A percentile compares a stretch with the other conserved stretches of the same genome.
These are phyloP conservation scores for Thaleichthys pacificus DNA, from an alignment of 2,797 vertebrate species.

Conservation along the genomic window DNA sequence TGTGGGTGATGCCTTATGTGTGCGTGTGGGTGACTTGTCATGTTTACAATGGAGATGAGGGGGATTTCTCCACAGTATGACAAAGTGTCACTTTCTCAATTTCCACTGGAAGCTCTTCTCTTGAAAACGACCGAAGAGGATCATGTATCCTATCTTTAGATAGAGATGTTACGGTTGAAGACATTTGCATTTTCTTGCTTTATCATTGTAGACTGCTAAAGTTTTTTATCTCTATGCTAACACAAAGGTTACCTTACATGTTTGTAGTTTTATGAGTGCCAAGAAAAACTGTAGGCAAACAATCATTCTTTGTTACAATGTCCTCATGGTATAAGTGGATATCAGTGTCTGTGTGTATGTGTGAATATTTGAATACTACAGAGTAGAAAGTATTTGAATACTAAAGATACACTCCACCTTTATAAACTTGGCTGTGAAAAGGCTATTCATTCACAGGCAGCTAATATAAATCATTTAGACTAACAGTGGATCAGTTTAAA, in stretches of 20 bases:
- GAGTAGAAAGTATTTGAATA: constrained; percentile 3
- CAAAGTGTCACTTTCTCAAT: background rate
- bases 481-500: background rate
- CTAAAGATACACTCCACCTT: constrained; percentile 24
- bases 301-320: constrained; percentile 35
- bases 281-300: constrained; percentile 23
- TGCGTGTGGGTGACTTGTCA: background rate
- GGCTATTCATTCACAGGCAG: constrained; percentile 36
- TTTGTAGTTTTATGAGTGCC: constrained; percentile 33
- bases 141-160: background rate
- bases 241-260: constrained; percentile 16
- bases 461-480: background rate
- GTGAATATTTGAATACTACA: constrained; percentile 49
- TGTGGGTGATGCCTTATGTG: constrained; percentile 6
- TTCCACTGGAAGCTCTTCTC: background rate
- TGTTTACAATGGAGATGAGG: constrained; percentile 5
- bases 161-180: constrained; percentile 55
- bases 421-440: constrained; percentile 31
- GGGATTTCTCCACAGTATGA: background rate
- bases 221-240: constrained; percentile 21
- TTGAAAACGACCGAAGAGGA: background rate
- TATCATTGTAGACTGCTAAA: constrained; percentile 46
- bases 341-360: constrained; percentile 22
- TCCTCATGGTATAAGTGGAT: background rate
- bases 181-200: constrained; percentile 64